phyloP scores from a whole-genome alignment of 1,140 invertebrate genomes.

The Procambarus clarkii region DNA sequence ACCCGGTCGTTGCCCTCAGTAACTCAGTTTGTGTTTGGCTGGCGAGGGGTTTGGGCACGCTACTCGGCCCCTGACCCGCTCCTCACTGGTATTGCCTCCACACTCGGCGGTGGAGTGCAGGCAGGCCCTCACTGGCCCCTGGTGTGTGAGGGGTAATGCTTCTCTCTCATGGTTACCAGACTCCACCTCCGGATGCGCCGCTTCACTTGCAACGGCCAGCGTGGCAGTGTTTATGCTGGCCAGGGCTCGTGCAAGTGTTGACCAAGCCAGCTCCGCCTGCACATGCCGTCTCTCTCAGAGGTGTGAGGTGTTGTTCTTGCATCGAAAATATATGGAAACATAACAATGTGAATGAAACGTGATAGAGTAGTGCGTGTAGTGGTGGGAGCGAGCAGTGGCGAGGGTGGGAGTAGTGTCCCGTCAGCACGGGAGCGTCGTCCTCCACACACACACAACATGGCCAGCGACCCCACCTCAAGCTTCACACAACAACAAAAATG shows the following conservation, averaged over 20 bases:
- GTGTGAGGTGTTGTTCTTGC: too few relatives aligned
- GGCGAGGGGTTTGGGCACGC: constrained; percentile 59
- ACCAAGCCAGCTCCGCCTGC: too few relatives aligned
- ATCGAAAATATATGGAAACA: too few relatives aligned
- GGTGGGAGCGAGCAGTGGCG: neutral
- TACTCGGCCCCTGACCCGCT: constrained; percentile 19
- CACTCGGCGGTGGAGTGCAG: too few relatives aligned
- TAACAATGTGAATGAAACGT: neutral
- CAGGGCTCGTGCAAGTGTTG: neutral
- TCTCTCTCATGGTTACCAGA: neutral
- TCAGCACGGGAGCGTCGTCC: constrained; percentile 23
- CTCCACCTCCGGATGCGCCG: neutral
- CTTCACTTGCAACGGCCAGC: neutral
- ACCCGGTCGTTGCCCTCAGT: constrained; percentile 61
- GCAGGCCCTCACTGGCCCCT: neutral
- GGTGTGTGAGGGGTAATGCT: neutral
- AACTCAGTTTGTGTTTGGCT: constrained; percentile 65
- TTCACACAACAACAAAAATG: neutral
- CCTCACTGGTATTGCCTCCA: constrained; percentile 22
- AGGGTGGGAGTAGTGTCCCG: neutral
- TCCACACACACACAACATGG: constrained; percentile 16
- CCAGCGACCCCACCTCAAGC: constrained; percentile 1
- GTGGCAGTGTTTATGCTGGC: neutral
- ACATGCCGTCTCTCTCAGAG: too few relatives aligned
- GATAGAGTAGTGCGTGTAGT: neutral